A percentile compares a stretch with the other conserved stretches of the same genome.
phyloP scores from a whole-genome alignment of 2,113 vertebrate genomes.

The Semnopithecus entellus region DNA sequence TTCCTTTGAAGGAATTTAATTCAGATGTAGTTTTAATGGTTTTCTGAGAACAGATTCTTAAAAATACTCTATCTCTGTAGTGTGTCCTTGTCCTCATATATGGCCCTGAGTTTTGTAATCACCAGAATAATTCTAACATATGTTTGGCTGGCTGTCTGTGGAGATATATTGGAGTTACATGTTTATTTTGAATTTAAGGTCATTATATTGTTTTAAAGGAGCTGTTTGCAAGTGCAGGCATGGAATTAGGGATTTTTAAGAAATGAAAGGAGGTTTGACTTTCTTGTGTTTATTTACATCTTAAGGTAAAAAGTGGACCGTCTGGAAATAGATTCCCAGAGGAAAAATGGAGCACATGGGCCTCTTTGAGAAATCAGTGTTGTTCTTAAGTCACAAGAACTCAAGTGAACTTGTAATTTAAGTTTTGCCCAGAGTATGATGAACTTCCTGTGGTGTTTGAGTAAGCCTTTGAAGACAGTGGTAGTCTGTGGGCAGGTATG shows the following conservation, averaged over 20 bases:
- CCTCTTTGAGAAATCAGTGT: constrained; percentile 72
- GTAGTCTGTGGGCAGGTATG: constrained; percentile 70
- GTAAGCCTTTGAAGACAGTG: constrained; percentile 74
- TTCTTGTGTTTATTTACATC: constrained; percentile 72
- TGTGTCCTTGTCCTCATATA: background rate
- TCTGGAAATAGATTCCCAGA: constrained; percentile 70
- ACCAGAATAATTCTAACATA: constrained; percentile 31
- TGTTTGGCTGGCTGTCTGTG: background rate
- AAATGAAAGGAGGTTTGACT: constrained; percentile 65
- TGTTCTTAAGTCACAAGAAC: constrained; percentile 70
- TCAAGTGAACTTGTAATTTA: constrained; percentile 68
- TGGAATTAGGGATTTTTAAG: background rate
- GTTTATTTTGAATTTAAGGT: constrained; percentile 51
- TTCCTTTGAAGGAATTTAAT: constrained; percentile 32
- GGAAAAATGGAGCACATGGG: constrained; percentile 67
- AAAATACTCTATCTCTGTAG: background rate
- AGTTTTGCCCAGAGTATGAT: constrained; percentile 59
- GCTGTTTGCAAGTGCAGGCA: constrained; percentile 43
- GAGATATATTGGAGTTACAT: background rate
- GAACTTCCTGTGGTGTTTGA: constrained; percentile 69
- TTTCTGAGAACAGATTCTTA: constrained; percentile 5
- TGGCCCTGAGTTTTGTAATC: background rate
- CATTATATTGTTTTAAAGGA: background rate
- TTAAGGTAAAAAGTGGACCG: constrained; percentile 73
- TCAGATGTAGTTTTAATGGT: constrained; percentile 6